A percentile compares a stretch with the other conserved stretches of the same genome.
phyloP scores from a whole-genome alignment of 2,797 vertebrate genomes.

The Onychomys torridus region DNA sequence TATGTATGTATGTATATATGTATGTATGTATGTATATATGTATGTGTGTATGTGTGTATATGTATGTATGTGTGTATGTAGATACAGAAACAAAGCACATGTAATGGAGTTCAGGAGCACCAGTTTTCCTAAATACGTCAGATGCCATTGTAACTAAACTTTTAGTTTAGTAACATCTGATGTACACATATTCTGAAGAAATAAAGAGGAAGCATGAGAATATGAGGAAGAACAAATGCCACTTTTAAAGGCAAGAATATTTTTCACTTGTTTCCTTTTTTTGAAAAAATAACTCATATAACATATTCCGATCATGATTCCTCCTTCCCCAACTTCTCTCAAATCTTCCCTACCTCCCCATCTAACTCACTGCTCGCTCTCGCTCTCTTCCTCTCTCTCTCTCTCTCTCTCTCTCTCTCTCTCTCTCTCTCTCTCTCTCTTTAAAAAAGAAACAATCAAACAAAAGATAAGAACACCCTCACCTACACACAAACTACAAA shows the following conservation, averaged over 20 bases:
- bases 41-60: neutral
- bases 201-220: slow-evolving; percentile 3
- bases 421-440: too few relatives aligned
- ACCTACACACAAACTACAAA: neutral
- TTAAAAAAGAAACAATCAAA: neutral
- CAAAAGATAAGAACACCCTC: neutral
- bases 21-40: too few relatives aligned
- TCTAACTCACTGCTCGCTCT: too few relatives aligned
- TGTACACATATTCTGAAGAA: slow-evolving; percentile 8
- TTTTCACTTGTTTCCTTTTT: neutral
- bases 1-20: too few relatives aligned
- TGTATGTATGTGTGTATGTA: neutral
- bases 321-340: neutral
- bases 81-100: slow-evolving; percentile 27
- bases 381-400: neutral
- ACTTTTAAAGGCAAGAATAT: neutral
- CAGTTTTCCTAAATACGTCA: slow-evolving; percentile 26
- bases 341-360: neutral
- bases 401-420: neutral
- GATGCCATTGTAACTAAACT: neutral
- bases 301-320: neutral
- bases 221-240: neutral
- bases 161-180: neutral
- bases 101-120: slow-evolving; percentile 51
- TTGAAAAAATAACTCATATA: neutral